Evolutionary conservation across 2,888 invertebrate genomes (phyloP).

Genomic region (Priocnemis perturbator): DNA sequence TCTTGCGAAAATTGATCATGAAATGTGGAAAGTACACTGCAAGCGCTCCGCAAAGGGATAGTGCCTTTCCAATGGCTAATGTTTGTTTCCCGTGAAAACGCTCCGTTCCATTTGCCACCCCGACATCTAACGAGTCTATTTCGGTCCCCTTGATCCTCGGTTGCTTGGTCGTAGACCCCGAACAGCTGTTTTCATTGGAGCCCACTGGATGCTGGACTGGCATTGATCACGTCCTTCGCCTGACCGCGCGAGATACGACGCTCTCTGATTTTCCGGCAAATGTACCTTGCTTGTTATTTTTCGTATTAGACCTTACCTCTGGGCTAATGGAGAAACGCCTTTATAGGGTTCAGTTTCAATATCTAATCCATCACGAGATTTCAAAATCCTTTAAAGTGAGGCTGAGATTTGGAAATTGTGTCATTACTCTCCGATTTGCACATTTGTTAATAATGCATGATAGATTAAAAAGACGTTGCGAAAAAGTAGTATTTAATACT

Average conservation of each 20-base stretch:
- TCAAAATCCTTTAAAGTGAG: too few relatives aligned
- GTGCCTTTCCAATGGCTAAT: conserved; percentile 10
- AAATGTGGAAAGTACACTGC: not conserved
- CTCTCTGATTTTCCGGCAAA: not conserved
- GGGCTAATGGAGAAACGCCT: too few relatives aligned
- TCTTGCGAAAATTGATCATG: not conserved
- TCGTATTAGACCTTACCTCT: too few relatives aligned
- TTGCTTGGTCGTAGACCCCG: conserved; percentile 23
- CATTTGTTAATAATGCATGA: too few relatives aligned
- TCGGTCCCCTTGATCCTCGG: conserved; percentile 7
- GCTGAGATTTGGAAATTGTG: too few relatives aligned
- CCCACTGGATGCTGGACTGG: not conserved
- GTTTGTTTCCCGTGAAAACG: conserved; percentile 12
- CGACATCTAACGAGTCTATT: conserved; percentile 22
- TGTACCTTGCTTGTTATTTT: conserved; percentile 5
- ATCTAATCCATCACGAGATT: too few relatives aligned
- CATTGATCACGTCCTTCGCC: not conserved
- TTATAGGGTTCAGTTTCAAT: too few relatives aligned
- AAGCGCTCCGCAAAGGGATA: too few relatives aligned
- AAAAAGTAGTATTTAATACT: too few relatives aligned
- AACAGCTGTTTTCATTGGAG: conserved; percentile 21
- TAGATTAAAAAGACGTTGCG: too few relatives aligned
- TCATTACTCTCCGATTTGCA: too few relatives aligned
- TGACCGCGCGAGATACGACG: not conserved
- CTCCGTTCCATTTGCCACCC: not conserved